phyloP scores from a whole-genome alignment of 2,113 vertebrate species.

The Sorex fumeus region DNA sequence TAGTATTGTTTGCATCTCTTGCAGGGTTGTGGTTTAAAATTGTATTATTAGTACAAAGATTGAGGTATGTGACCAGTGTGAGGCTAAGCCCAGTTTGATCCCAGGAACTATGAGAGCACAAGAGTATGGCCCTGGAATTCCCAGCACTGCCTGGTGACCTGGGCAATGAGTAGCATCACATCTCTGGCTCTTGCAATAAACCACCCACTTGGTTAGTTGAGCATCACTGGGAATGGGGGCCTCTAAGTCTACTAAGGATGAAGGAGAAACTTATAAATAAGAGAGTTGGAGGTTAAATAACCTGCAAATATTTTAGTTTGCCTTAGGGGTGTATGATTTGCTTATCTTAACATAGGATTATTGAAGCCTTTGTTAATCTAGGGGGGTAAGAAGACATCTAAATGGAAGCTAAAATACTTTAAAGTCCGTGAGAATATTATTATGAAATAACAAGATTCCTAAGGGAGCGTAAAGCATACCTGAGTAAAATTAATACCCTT shows the following conservation, averaged over 20 bases:
- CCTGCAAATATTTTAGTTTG: constrained; percentile 40
- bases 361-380: not conserved
- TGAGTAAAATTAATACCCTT: not conserved
- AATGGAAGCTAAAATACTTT: constrained; percentile 18
- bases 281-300: not conserved
- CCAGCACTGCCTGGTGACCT: too few relatives aligned
- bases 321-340: not conserved
- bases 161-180: too few relatives aligned
- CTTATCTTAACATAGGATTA: constrained; percentile 35
- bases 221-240: too few relatives aligned
- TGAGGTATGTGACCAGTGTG: too few relatives aligned
- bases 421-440: not conserved
- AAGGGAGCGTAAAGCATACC: not conserved
- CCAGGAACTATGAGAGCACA: too few relatives aligned
- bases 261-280: not conserved
- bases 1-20: not conserved
- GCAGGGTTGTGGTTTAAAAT: not conserved
- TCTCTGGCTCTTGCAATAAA: too few relatives aligned
- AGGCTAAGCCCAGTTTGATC: too few relatives aligned
- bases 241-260: not conserved
- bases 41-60: too few relatives aligned
- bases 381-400: not conserved
- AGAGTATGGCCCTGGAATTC: too few relatives aligned
- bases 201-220: too few relatives aligned
- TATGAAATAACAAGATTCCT: not conserved